Evolutionary conservation across 2,797 vertebrate genomes (phyloP), one percentile per base, ranked within the genome.

Genomic region (Bradypodion ventrale): DNA sequence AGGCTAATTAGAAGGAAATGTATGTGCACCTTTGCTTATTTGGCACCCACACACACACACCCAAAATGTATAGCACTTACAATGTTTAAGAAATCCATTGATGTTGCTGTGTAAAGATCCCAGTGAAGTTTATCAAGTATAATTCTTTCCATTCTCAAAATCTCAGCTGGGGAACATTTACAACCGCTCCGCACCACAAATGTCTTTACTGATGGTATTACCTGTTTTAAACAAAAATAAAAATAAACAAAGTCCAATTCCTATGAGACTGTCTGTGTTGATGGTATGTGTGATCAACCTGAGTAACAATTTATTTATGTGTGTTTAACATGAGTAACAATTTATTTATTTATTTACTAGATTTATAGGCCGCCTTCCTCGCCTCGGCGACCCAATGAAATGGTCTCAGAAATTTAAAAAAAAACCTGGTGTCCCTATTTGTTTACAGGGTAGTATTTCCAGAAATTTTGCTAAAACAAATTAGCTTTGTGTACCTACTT

Each of bases 111-210:
- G 94, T 96, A 97, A 93, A 98, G 94, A 92, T 98, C 97, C 97
- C 96, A 97, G 84, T 97, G 96, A 95, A 98, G 96, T 93, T 97
- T 98, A 94, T 96, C 96, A 76, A 97, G 96, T 94, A 97, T 96
- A 94, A 96, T 96, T 93, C 97, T 95, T 95, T 97, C 97, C 97
- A 97, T 98, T 93, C 97, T 96, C 92, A 96, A 96, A 94, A 98
- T 97, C 94, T 98, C 96, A 4, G 96, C 96, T 59, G 95, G 96
- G 62, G 97, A 97, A 93, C 95, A 96, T 93, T 90, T 96, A 94
- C 97, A 98, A 87, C 95, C 96, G 91, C 97, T 97, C 95, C 93
- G 97, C 93, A 90, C 95, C 66, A 95, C 95, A 85, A 98, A 96
- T 89, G 93, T 97, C 95, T 94, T 97, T 85, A 97, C 93, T 40